Base-by-base conservation (phyloP, 2,888 invertebrate genomes). In the Nomada lathburiana region DNA sequence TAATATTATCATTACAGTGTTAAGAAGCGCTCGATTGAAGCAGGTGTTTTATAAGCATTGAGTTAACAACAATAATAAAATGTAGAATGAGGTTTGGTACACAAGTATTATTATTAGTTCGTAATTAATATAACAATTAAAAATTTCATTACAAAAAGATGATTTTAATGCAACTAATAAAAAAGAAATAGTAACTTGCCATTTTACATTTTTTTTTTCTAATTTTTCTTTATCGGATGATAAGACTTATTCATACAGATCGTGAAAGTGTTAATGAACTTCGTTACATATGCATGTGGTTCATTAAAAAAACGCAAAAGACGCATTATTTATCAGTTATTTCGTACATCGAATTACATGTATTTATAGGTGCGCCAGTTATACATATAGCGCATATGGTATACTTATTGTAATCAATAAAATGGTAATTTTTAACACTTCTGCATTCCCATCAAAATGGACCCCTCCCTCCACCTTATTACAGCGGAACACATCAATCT, bases 391-490 rank as follows among this genome's bases (percentile, higher is more conserved):
- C 77, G 44, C 69, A 77, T 74, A 78, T 55, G 64, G 76, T 83
- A 84, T 86, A 83, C 86, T 88, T 86, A 86, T 88, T 90, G 92
- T 89, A 93, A 94, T 94, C 94, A 93, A 93, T 94, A 94, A 93
- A 93, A 93, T 92, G 93, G 93, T 93, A 93, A 94, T 93, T 93
- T 92, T 93, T 92, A 91, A 91, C 92, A 92, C 92, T 92, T 91
- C 92, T 90, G 88, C 88, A 89, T 86, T 85, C 69, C 80, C 76
- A 80, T 86, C 80, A 87, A 85, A 91, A 91, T 89, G 89, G 90
- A 87, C 86, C 86, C 84, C 83, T 77, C 72, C 68, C 47, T 64
- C n/a, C 57, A n/a, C 18, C 53, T 47, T 10, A 26, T 55, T 55
- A 29, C 23, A 44, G n/a, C 36, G 36, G 36, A 36, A 36, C 5